phyloP scores from a whole-genome alignment of 2,113 vertebrate species.

The Anguilla rostrata region DNA sequence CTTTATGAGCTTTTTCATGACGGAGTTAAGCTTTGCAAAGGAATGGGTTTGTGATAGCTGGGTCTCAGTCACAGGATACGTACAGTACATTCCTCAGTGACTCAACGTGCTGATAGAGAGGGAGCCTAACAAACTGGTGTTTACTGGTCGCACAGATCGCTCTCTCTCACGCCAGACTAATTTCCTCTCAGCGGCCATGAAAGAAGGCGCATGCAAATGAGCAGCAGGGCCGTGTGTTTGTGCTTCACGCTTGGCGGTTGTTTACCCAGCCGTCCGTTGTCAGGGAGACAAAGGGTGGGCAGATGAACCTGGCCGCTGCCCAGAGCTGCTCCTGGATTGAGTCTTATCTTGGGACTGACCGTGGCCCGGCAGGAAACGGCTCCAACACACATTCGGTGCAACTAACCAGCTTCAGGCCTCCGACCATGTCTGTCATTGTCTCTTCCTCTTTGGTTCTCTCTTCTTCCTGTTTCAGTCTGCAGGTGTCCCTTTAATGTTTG shows the following conservation, averaged over 20 bases:
- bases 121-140: not conserved
- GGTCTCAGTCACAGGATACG: not conserved
- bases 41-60: not conserved
- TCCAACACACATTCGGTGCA: not conserved
- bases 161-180: not conserved
- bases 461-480: not conserved
- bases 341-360: not conserved
- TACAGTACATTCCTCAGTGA: not conserved
- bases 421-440: not conserved
- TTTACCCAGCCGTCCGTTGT: not conserved
- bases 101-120: not conserved
- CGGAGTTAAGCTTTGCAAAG: not conserved
- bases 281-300: slow-evolving; percentile 1
- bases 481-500: slow-evolving; percentile 4
- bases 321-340: not conserved
- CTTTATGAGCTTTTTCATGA: not conserved
- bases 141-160: not conserved
- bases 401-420: not conserved
- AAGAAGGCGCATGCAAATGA: slow-evolving; percentile 9
- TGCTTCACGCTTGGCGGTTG: not conserved
- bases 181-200: not conserved
- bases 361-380: not conserved
- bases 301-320: not conserved
- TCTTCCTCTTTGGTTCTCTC: not conserved
- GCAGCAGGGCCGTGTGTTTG: not conserved